Conservation (phyloP, 2,888 invertebrate genomes). For the Athalia circularis region DNA sequence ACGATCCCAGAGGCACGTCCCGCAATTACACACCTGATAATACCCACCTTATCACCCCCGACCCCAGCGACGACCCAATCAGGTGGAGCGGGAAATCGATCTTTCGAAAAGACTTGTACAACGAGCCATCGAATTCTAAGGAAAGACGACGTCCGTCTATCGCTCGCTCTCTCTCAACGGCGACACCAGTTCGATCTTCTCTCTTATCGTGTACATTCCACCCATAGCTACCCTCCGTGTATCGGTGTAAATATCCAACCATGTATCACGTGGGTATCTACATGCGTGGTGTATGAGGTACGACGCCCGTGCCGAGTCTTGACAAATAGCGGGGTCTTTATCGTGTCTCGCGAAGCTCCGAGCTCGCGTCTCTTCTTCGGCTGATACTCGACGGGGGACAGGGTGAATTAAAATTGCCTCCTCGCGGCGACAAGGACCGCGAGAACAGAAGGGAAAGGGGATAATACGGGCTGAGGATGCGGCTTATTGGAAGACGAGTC, state of each 20-base stretch:
- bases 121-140: conserved; percentile 27
- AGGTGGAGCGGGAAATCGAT: conserved; percentile 2
- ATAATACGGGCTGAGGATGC: neutral
- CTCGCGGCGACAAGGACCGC: conserved; percentile 13
- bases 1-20: conserved; percentile 6
- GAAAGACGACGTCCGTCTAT: neutral
- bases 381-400: neutral
- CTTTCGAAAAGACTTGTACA: conserved; percentile 10
- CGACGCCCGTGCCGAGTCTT: conserved; percentile 1
- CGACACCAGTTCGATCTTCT: conserved; percentile 16
- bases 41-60: neutral
- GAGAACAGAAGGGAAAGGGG: conserved; percentile 4
- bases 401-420: conserved; percentile 29
- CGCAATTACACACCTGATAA: conserved; percentile 5
- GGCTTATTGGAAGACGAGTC: neutral
- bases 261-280: neutral
- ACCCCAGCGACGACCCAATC: neutral
- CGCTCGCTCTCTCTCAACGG: neutral
- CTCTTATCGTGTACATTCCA: neutral
- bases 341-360: conserved; percentile 9
- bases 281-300: neutral
- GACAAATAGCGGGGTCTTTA: conserved; percentile 12
- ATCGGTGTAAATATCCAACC: neutral
- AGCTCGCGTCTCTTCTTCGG: neutral
- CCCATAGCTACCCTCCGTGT: neutral